Evolutionary conservation across 1,140 invertebrate genomes (phyloP), one percentile per base, ranked within the genome.

Genomic region (Tetramorium alpestre): DNA sequence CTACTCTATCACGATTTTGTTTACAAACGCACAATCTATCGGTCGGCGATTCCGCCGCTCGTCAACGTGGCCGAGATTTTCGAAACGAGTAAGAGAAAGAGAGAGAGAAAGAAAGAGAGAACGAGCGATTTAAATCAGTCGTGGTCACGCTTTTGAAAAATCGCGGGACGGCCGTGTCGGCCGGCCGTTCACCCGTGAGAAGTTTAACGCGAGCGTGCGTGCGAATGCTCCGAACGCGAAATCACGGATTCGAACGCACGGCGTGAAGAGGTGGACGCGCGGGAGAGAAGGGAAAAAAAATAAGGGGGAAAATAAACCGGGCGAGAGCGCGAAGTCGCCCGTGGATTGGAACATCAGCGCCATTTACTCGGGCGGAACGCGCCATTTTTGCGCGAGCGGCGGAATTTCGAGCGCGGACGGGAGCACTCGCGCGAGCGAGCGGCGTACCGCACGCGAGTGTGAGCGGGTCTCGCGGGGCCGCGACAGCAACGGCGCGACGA

Each of bases 311-410:
- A 69, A 69, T 69, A 69, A 69, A 49, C 41, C 33, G 25, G 10
- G 33, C 51, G 33, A 16, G 93, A 93, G 94, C 87, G 86, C 90
- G 80, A 87, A 77, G 80, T 65, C 65, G 91, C 81, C 86, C 73
- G 33, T 33, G 33, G 33, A 33, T 33, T 92, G 88, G 91, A 89
- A 95, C 94, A 95, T 95, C 94, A 95, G 95, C 95, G 95, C 95
- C 94, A 95, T 95, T 95, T 95, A 33, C 16, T 94, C 92, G 77
- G 33, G 33, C 33, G 33, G 33, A 33, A 33, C 33, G 33, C 33
- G 33, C 33, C 33, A 33, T 33, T 33, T 33, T 33, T 33, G 33
- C 33, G 33, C 33, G 33, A 33, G 33, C 33, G 33, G 33, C 33
- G 33, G 33, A 33, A 33, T 33, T 33, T 33, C 33, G 33, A 33